These are phyloP conservation scores for Acomys russatus DNA, from an alignment of 2,797 vertebrate species.

Conservation along the genomic window DNA sequence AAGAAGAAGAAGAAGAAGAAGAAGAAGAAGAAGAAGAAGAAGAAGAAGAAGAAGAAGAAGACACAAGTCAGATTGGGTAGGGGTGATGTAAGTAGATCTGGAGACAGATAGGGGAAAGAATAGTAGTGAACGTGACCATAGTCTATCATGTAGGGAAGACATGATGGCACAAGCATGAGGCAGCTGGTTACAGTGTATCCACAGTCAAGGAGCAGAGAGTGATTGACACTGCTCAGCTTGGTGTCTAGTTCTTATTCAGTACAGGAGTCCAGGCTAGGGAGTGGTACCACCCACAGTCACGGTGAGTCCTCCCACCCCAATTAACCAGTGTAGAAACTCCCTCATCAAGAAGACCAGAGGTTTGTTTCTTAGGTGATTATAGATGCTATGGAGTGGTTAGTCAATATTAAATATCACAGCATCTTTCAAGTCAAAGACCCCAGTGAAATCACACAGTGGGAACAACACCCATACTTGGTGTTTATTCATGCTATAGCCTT, in stretches of 20 bases:
- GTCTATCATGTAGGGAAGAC: not conserved
- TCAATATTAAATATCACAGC: not conserved
- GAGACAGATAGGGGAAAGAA: not conserved
- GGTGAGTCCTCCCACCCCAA: not conserved
- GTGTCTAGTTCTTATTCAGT: not conserved
- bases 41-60: not conserved
- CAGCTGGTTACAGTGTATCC: not conserved
- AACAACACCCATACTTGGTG: not conserved
- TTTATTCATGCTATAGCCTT: not conserved
- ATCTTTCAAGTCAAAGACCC: conserved; percentile 11
- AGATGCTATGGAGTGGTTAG: too few relatives aligned
- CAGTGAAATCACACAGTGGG: not conserved
- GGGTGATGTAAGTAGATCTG: not conserved
- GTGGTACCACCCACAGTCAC: not conserved
- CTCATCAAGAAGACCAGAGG: not conserved
- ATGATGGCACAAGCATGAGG: not conserved
- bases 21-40: not conserved
- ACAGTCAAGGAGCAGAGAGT: not conserved
- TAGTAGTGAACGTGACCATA: not conserved
- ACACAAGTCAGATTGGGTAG: not conserved
- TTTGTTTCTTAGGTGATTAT: not conserved
- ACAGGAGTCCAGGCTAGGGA: not conserved
- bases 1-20: not conserved
- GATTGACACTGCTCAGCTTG: not conserved
- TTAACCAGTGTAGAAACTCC: not conserved